A percentile compares a stretch with the other conserved stretches of the same genome.
Conservation (phyloP, 2,888 invertebrate species). For the Stegophylla sp. region DNA sequence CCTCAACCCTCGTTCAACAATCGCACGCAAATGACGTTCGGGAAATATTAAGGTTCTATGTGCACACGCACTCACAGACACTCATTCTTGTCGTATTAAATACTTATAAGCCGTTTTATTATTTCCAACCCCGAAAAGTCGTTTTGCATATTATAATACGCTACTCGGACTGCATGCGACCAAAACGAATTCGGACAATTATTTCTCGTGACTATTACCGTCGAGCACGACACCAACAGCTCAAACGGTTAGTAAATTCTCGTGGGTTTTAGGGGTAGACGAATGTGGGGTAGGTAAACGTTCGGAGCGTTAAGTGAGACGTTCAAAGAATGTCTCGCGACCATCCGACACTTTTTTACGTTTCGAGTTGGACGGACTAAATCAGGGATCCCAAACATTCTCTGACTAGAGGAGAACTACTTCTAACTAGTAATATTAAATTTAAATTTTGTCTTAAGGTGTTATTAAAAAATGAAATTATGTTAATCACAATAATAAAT, state of each 20-base stretch:
- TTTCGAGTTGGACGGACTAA: no score
- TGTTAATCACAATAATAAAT: no score
- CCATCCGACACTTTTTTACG: neutral
- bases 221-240: neutral
- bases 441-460: no score
- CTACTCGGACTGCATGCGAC: neutral
- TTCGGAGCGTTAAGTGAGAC: neutral
- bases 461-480: no score
- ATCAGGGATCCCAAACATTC: no score
- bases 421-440: no score
- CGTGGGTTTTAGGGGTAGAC: neutral
- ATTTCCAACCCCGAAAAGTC: neutral
- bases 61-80: neutral
- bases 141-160: constrained; percentile 13
- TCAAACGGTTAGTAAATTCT: no score
- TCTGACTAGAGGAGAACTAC: no score
- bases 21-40: neutral
- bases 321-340: neutral
- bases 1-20: neutral
- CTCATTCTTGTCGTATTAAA: no score
- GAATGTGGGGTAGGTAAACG: no score
- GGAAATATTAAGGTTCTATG: neutral
- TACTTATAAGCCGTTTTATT: neutral
- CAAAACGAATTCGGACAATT: neutral
- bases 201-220: constrained; percentile 3